Conservation (phyloP, 2,113 vertebrate species). For the Smithornis capensis region DNA sequence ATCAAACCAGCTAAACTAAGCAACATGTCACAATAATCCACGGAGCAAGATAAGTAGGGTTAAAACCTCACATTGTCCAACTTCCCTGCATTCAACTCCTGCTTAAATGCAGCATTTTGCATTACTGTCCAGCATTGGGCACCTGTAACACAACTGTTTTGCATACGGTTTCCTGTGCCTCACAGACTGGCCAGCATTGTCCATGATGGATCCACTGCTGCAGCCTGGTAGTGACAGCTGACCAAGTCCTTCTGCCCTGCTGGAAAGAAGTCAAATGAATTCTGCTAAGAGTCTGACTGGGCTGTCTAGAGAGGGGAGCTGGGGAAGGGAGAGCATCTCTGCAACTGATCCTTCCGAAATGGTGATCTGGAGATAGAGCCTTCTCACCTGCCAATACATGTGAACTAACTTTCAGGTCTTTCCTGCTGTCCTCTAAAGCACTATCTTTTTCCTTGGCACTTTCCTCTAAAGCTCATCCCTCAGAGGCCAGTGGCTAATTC, state of each 20-base stretch:
- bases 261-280: not conserved
- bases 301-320: not conserved
- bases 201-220: accelerated
- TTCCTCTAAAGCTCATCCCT: not conserved
- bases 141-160: not conserved
- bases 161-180: not conserved
- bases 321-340: not conserved
- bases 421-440: not conserved
- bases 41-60: not conserved
- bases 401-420: not conserved
- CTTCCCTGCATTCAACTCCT: not conserved
- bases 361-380: not conserved
- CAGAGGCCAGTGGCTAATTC: not conserved
- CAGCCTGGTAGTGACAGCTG: not conserved
- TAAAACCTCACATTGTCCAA: not conserved
- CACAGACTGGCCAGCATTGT: not conserved
- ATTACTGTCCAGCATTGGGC: not conserved
- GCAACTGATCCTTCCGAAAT: not conserved
- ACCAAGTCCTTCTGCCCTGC: not conserved
- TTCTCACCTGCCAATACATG: not conserved
- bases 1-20: not conserved
- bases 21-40: not conserved
- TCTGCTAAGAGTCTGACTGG: not conserved
- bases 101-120: not conserved
- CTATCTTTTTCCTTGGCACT: not conserved